A percentile compares a stretch with the other conserved stretches of the same genome.
These are phyloP conservation scores for Rhynchopsitta pachyrhyncha DNA, from an alignment of 2,113 vertebrate species.

Conservation along the genomic window DNA sequence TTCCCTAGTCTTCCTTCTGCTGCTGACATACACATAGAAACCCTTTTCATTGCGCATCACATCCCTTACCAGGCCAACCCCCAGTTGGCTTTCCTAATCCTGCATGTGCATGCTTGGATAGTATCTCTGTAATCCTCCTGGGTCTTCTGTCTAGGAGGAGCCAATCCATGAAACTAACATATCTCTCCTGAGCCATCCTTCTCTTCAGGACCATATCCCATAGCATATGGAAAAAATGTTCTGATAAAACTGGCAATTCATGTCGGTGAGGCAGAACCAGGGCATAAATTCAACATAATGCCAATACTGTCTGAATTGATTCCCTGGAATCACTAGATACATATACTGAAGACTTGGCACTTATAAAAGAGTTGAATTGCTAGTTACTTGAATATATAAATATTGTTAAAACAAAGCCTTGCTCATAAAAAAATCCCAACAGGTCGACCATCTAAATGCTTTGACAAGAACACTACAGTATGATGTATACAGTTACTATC, in stretches of 20 bases:
- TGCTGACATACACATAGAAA: not conserved
- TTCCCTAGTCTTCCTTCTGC: not conserved
- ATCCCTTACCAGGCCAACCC: not conserved
- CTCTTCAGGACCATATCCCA: not conserved
- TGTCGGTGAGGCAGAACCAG: not conserved
- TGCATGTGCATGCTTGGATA: fast-evolving
- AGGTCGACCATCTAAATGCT: not conserved
- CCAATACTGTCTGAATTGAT: not conserved
- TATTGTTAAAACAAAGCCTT: not conserved
- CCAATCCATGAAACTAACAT: fast-evolving
- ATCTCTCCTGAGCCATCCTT: not conserved
- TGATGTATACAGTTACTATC: not conserved
- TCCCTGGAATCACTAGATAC: not conserved
- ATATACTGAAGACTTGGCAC: not conserved
- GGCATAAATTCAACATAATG: not conserved
- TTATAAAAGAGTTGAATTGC: not conserved
- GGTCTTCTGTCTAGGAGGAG: not conserved
- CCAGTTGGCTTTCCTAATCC: not conserved
- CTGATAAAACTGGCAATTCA: not conserved
- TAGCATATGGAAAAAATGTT: not conserved
- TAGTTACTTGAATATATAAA: not conserved
- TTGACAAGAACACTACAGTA: not conserved
- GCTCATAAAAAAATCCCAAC: not conserved
- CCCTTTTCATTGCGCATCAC: not conserved
- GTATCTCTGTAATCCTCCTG: not conserved